phyloP scores from a whole-genome alignment of 2,888 invertebrate genomes.

The Gasteruption jaculator region DNA sequence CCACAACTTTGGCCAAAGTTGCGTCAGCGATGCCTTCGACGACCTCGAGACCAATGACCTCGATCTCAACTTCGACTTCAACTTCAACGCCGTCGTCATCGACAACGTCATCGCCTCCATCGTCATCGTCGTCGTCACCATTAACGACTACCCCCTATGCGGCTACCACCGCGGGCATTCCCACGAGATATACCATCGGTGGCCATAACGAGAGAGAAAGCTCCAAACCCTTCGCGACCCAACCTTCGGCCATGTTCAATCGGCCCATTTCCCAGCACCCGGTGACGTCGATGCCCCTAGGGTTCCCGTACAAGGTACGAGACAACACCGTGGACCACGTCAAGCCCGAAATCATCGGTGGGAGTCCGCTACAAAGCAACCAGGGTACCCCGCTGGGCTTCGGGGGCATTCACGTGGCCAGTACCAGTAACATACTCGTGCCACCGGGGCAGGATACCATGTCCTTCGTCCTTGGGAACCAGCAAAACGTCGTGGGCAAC shows the following conservation, averaged over 20 bases:
- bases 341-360: slow-evolving; percentile 12
- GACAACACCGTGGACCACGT: slow-evolving; percentile 29
- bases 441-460: slow-evolving; percentile 63
- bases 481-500: slow-evolving; percentile 57
- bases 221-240: too few species aligned
- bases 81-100: slow-evolving; percentile 23
- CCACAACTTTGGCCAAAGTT: slow-evolving; percentile 6
- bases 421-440: slow-evolving; percentile 62
- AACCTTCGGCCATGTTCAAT: too few species aligned
- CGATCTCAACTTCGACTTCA: slow-evolving; percentile 22
- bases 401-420: slow-evolving; percentile 44
- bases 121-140: slow-evolving; percentile 23
- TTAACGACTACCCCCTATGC: slow-evolving; percentile 21
- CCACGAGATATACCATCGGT: slow-evolving; percentile 1
- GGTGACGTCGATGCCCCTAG: slow-evolving; percentile 38
- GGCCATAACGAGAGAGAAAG: slow-evolving; percentile 9
- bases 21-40: slow-evolving; percentile 6
- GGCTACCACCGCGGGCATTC: slow-evolving; percentile 6
- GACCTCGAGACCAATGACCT: slow-evolving; percentile 8
- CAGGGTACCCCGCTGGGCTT: slow-evolving; percentile 22
- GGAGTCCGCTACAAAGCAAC: slow-evolving; percentile 18
- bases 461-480: slow-evolving; percentile 62
- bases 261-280: slow-evolving; percentile 23
- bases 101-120: slow-evolving; percentile 20
- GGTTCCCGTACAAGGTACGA: slow-evolving; percentile 27